Evolutionary conservation across 2,888 invertebrate genomes (phyloP).

Genomic region (Dryobota labecula): DNA sequence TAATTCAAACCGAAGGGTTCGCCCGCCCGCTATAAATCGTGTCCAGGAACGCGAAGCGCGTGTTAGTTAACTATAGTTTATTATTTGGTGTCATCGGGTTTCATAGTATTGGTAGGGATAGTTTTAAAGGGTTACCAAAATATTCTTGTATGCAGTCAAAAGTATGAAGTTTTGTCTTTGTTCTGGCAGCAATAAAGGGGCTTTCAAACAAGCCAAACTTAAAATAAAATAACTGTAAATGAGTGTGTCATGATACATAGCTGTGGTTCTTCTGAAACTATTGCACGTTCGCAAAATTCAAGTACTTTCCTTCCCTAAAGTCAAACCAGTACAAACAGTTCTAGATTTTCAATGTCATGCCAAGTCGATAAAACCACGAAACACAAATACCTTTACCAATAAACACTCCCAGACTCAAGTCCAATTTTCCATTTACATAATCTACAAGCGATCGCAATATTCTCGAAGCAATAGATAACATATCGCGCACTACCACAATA

Average conservation of each 20-base stretch:
- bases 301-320: background rate
- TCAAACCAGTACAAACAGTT: background rate
- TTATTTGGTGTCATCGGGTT: conserved; percentile 49
- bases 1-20: conserved; percentile 80
- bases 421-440: conserved; percentile 31
- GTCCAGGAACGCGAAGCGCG: conserved; percentile 62
- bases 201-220: too few species aligned
- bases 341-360: too few species aligned
- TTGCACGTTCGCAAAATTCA: background rate
- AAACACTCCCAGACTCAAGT: background rate
- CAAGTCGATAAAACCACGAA: background rate
- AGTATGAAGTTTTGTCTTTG: background rate
- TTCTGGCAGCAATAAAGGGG: background rate
- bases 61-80: conserved; percentile 63
- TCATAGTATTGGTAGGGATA: conserved; percentile 6
- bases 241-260: too few species aligned
- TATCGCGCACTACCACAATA: conserved; percentile 52
- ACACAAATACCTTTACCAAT: conserved; percentile 4
- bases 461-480: conserved; percentile 49
- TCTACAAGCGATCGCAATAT: conserved; percentile 35
- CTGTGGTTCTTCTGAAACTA: background rate
- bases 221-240: too few species aligned
- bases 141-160: background rate
- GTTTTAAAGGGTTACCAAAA: conserved; percentile 8
- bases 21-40: conserved; percentile 78